Base-by-base conservation (phyloP, 2,113 vertebrate genomes). In the Perca fluviatilis region DNA sequence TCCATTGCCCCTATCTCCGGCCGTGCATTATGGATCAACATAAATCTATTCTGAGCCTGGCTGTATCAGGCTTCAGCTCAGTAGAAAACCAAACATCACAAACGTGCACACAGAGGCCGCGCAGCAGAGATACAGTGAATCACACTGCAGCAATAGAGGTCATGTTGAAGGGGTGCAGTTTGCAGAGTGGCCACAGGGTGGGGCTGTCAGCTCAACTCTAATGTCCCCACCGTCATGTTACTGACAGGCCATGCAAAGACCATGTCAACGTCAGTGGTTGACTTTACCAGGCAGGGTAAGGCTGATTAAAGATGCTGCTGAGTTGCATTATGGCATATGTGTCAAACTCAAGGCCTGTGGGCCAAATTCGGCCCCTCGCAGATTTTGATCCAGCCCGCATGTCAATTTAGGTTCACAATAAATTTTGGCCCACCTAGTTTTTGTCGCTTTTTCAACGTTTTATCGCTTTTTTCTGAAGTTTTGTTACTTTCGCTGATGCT, bases 1-100 rank as follows among this genome's bases (percentile, higher is more conserved):
- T 66, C 80, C 82, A 78, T n/a, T 57, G n/a, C 15, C 46, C 50
- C 27, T 61, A 33, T 73, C 58, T 49, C 56, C 21, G 51, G n/a
- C 82, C 36, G 9, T 33, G 62, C 74, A 64, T 67, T 77, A 80
- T 0, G 0, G 76, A 91, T 92, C 92, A 61, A 93, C 89, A 63
- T 1, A 25, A 71, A 79, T 80, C 89, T 92, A 93, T 93, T 86
- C 63, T 72, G 66, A 79, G 84, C 86, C 36, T 66, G 16, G 19
- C 71, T 30, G 80, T 69, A 77, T 92, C 75, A 76, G 83, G 80
- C 76, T 84, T 70, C 80, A 70, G 77, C 83, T 84, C 69, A 83
- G 87, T 77, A 84, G 65, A 83, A 89, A 88, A 74, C 54, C 74
- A 74, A 88, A 83, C 83, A 73, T 43, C 78, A 69, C 74, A 80